These are phyloP conservation scores for Gila orcuttii DNA, from an alignment of 2,113 vertebrate genomes.

Conservation along the genomic window DNA sequence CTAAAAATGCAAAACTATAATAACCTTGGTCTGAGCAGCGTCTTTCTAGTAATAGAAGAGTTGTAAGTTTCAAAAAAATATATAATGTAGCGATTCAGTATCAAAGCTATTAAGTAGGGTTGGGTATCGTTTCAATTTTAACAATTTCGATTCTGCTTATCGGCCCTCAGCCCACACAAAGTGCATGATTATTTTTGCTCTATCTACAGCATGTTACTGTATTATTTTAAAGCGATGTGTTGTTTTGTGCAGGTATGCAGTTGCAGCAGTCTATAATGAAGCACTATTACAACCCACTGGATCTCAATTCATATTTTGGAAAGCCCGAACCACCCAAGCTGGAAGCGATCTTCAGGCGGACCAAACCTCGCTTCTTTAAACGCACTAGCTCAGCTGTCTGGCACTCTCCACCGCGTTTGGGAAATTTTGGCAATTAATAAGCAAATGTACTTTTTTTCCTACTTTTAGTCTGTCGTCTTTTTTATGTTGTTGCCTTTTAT, in stretches of 20 bases:
- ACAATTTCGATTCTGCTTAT: no score
- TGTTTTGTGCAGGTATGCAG: conserved; percentile 72
- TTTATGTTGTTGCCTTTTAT: conserved; percentile 39
- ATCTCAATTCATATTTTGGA: conserved; percentile 80
- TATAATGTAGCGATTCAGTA: no score
- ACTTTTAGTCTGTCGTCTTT: neutral
- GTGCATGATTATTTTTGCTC: neutral
- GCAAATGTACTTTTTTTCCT: neutral
- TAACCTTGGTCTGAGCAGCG: no score
- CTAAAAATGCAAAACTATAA: no score
- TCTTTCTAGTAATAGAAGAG: no score
- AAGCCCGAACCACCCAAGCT: conserved; percentile 78
- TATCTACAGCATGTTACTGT: neutral
- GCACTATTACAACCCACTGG: conserved; percentile 86
- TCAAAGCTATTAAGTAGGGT: no score
- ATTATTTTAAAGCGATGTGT: neutral
- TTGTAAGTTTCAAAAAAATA: no score
- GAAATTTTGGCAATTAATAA: conserved; percentile 35
- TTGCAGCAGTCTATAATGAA: conserved; percentile 82
- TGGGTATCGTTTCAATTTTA: no score
- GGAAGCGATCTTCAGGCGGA: conserved; percentile 91
- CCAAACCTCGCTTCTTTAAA: conserved; percentile 92
- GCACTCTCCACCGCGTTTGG: conserved; percentile 81
- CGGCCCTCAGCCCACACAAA: neutral
- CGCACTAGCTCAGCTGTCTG: conserved; percentile 95